Conservation (phyloP, 1,140 invertebrate genomes). For the Pseudomyrmex pallidus region DNA sequence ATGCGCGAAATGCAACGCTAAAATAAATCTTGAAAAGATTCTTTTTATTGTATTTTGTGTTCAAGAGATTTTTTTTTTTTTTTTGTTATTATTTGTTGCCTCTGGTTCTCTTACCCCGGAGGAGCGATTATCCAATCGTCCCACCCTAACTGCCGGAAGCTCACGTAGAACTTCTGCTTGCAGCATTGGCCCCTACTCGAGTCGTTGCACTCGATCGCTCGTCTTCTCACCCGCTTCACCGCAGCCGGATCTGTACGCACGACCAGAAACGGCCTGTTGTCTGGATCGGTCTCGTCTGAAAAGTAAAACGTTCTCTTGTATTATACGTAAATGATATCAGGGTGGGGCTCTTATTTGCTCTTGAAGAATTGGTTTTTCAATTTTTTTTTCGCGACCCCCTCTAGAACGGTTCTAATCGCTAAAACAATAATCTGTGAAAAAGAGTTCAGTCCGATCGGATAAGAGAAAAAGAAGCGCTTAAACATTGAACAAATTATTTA, state of each 20-base stretch:
- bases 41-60: background rate
- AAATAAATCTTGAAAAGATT: no score
- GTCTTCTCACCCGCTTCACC: slow-evolving; percentile 89
- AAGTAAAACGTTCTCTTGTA: background rate
- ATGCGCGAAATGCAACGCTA: background rate
- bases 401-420: no score
- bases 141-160: slow-evolving; percentile 96
- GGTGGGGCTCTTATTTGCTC: no score
- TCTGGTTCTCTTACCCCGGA: slow-evolving; percentile 84
- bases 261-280: slow-evolving; percentile 92
- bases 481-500: no score
- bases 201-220: slow-evolving; percentile 92
- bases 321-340: no score
- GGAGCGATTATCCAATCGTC: slow-evolving; percentile 98
- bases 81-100: slow-evolving; percentile 1
- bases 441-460: no score
- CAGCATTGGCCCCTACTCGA: slow-evolving; percentile 93
- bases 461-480: no score
- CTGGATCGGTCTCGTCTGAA: slow-evolving; percentile 85
- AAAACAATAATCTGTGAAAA: background rate
- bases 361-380: no score
- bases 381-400: no score
- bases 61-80: background rate
- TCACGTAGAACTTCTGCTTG: slow-evolving; percentile 96
- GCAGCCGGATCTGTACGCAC: slow-evolving; percentile 90